phyloP scores from a whole-genome alignment of 2,888 invertebrate species.

The Steinernema carpocapsae region DNA sequence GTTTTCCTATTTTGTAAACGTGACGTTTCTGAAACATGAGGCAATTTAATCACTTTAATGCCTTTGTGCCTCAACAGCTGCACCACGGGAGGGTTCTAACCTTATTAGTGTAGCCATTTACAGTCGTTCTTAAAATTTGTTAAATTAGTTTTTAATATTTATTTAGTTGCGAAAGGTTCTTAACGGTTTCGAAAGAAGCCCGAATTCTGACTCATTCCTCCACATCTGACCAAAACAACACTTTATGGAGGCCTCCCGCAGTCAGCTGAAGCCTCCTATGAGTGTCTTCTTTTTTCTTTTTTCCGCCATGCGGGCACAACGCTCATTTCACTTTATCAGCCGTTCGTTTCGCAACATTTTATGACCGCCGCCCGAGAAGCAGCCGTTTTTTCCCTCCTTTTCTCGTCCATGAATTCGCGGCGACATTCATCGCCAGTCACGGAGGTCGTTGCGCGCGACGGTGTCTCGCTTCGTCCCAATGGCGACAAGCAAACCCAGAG shows the following conservation, averaged over 20 bases:
- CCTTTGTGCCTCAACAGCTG: neutral
- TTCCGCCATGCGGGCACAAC: neutral
- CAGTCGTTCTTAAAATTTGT: neutral
- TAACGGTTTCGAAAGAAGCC: too few species aligned
- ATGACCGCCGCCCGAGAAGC: neutral
- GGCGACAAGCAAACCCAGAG: neutral
- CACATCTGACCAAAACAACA: too few species aligned
- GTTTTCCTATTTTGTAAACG: neutral
- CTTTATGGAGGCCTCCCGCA: neutral
- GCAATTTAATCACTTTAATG: neutral
- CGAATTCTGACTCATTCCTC: too few species aligned
- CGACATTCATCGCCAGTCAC: neutral
- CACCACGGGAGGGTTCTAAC: neutral
- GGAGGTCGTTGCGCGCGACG: constrained; percentile 18
- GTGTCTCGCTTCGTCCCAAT: neutral
- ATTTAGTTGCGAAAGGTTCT: neutral
- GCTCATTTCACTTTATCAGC: constrained; percentile 21
- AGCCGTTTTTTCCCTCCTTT: constrained; percentile 27
- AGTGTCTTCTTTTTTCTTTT: neutral
- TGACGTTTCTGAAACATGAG: neutral
- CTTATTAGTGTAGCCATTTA: neutral
- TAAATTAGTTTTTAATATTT: neutral
- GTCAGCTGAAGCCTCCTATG: neutral
- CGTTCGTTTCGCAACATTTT: constrained; percentile 33
- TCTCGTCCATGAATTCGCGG: constrained; percentile 3